phyloP scores from a whole-genome alignment of 2,888 invertebrate species.

The Euclidia mi region DNA sequence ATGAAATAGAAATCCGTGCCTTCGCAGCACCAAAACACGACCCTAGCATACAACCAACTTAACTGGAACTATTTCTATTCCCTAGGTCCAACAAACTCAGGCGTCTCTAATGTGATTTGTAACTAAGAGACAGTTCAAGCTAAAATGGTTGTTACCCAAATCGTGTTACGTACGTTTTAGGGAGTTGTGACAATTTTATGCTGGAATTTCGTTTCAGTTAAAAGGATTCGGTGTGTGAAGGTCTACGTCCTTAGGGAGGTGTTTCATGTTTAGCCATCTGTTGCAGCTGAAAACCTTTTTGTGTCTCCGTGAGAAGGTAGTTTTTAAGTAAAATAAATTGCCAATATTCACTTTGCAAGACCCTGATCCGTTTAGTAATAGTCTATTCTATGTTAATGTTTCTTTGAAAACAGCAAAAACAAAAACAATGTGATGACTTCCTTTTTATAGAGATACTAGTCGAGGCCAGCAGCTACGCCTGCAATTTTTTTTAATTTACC shows the following conservation, averaged over 20 bases:
- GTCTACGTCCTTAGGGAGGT: constrained; percentile 16
- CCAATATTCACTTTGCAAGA: no score
- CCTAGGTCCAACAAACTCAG: neutral
- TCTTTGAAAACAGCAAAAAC: no score
- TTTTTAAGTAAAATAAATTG: neutral
- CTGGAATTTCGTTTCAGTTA: constrained; percentile 10
- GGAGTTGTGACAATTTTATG: constrained; percentile 26
- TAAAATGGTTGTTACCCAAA: constrained; percentile 8
- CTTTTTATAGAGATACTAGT: no score
- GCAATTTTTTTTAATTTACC: no score
- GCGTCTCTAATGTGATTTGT: neutral
- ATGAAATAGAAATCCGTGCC: constrained; percentile 39
- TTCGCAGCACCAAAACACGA: constrained; percentile 27
- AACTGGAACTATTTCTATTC: constrained; percentile 13
- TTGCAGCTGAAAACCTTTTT: constrained; percentile 17
- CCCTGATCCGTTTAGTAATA: no score
- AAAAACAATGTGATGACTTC: no score
- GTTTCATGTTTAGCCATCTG: constrained; percentile 24
- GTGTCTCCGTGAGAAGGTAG: neutral
- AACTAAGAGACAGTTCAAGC: constrained; percentile 7
- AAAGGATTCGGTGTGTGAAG: constrained; percentile 20
- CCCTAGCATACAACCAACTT: constrained; percentile 32
- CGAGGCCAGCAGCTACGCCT: no score
- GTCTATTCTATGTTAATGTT: no score
- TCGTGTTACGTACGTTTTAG: no score